These are phyloP conservation scores for Euzophera pinguis DNA, from an alignment of 2,888 invertebrate genomes.

Conservation along the genomic window DNA sequence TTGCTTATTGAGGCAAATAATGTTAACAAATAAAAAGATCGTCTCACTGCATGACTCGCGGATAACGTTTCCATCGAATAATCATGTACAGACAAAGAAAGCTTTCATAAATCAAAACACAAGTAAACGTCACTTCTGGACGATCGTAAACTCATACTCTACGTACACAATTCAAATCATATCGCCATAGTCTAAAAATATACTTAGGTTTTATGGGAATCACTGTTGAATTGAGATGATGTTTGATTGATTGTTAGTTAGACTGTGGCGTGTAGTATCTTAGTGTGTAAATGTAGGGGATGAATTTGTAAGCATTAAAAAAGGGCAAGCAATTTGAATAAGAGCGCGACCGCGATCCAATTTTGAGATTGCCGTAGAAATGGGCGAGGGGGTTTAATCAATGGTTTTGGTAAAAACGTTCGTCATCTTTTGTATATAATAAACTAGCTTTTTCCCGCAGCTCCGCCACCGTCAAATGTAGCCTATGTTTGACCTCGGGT, in stretches of 20 bases:
- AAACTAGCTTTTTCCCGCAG: too few relatives aligned
- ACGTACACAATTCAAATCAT: conserved; percentile 20
- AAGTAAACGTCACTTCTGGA: conserved; percentile 59
- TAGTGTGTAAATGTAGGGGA: conserved; percentile 27
- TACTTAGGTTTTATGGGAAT: background rate
- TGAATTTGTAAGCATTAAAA: conserved; percentile 44
- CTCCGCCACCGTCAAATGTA: too few relatives aligned
- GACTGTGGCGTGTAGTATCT: conserved; percentile 26
- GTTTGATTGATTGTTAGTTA: background rate
- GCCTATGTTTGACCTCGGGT: too few relatives aligned
- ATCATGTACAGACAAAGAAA: conserved; percentile 47
- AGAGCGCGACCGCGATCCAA: conserved; percentile 40
- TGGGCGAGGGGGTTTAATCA: background rate
- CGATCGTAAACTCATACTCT: conserved; percentile 46
- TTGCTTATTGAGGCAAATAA: conserved; percentile 31
- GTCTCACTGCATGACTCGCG: conserved; percentile 26
- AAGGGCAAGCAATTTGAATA: conserved; percentile 44
- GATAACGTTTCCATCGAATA: conserved; percentile 35
- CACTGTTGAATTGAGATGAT: background rate
- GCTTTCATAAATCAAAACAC: conserved; percentile 56
- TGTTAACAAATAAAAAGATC: conserved; percentile 36
- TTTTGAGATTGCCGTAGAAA: conserved; percentile 40
- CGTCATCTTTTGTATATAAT: too few relatives aligned
- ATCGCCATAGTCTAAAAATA: conserved; percentile 20
- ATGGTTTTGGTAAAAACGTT: background rate